Conservation (phyloP, 2,888 invertebrate genomes). For the Ommatoiulus sabulosus region DNA sequence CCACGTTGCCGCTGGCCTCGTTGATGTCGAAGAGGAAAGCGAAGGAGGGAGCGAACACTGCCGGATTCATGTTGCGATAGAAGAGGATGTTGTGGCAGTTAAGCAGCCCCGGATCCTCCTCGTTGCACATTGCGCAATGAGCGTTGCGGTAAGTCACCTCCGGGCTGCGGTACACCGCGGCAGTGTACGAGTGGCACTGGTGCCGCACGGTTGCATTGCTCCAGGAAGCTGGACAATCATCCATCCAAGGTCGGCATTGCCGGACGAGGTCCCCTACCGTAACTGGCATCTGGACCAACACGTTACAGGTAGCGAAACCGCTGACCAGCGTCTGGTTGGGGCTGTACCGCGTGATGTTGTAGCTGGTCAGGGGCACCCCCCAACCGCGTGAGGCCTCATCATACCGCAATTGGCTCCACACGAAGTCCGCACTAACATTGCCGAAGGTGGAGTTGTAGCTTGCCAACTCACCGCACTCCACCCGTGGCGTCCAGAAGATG, state of each 20-base stretch:
- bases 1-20: constrained; percentile 62
- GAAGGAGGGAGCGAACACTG: constrained; percentile 67
- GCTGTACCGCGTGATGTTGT: neutral
- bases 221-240: constrained; percentile 66
- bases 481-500: constrained; percentile 67
- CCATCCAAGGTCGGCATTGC: constrained; percentile 68
- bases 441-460: constrained; percentile 60
- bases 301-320: constrained; percentile 66
- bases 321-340: constrained; percentile 51
- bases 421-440: constrained; percentile 60
- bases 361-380: constrained; percentile 64
- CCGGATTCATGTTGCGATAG: constrained; percentile 62
- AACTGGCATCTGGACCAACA: constrained; percentile 68
- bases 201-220: constrained; percentile 64
- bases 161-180: constrained; percentile 66
- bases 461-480: constrained; percentile 66
- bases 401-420: constrained; percentile 62
- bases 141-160: constrained; percentile 68
- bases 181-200: constrained; percentile 68
- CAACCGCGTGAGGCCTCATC: constrained; percentile 63
- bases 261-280: constrained; percentile 66
- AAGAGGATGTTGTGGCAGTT: constrained; percentile 59
- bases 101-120: constrained; percentile 65
- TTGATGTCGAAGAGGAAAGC: constrained; percentile 68
- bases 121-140: constrained; percentile 70